Conservation (phyloP, 2,113 vertebrate species). For the Oenanthe oenanthe region DNA sequence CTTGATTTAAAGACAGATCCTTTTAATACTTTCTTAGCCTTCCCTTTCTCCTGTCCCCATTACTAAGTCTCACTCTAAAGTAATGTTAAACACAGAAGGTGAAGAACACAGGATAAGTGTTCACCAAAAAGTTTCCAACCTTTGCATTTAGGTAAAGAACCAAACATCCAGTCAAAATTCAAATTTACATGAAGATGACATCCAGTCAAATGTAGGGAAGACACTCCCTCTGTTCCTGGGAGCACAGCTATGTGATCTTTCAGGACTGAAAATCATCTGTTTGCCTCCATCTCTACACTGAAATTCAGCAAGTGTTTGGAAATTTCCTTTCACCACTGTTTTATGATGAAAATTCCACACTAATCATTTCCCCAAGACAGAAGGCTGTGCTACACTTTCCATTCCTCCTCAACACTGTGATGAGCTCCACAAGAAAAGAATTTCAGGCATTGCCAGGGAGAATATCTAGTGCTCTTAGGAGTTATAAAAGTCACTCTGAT, state of each 20-base stretch:
- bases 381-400: background rate
- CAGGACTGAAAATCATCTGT: background rate
- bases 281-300: background rate
- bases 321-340: background rate
- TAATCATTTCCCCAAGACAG: background rate
- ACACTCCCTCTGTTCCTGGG: background rate
- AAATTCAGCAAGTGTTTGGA: background rate
- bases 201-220: background rate
- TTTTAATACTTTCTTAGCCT: background rate
- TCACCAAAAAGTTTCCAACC: background rate
- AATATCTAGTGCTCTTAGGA: background rate
- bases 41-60: background rate
- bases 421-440: background rate
- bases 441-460: background rate
- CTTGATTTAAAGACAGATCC: background rate
- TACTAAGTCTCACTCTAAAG: background rate
- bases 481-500: background rate
- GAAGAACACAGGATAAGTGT: rapidly evolving
- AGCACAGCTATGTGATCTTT: background rate
- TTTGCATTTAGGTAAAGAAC: background rate
- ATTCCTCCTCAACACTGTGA: background rate
- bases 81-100: background rate
- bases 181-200: background rate
- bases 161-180: background rate
- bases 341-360: background rate